Percentiles rank a stretch among this genome's conserved stretches.
Evolutionary conservation across 1,140 invertebrate genomes (phyloP).

Genomic region (Drosophila dunni): DNA sequence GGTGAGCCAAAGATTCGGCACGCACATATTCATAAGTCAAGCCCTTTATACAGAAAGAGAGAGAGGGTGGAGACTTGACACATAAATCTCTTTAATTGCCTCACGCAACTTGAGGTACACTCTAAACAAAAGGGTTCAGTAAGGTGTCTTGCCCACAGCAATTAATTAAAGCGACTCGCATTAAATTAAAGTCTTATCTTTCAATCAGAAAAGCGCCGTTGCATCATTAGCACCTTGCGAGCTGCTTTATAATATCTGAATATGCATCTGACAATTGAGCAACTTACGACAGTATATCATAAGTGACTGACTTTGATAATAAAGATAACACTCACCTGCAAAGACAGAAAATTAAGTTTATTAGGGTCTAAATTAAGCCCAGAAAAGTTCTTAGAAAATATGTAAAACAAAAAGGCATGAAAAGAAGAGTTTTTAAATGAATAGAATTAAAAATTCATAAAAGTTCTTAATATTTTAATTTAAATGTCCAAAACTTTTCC

Average conservation of each 20-base stretch:
- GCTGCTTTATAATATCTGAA: not conserved
- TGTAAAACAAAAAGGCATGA: not conserved
- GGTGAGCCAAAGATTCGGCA: conserved; percentile 15
- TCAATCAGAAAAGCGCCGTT: conserved; percentile 26
- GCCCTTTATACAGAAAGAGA: conserved; percentile 10
- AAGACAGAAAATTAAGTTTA: conserved; percentile 2
- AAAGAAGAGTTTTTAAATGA: not conserved
- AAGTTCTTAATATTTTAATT: not conserved
- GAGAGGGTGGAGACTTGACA: conserved; percentile 37
- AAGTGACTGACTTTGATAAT: not conserved
- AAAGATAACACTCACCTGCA: conserved; percentile 10
- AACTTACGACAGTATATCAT: conserved; percentile 11
- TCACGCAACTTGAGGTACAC: conserved; percentile 37
- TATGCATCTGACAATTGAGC: not conserved
- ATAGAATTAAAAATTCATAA: not conserved
- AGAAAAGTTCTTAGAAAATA: conserved; percentile 3
- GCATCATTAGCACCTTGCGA: conserved; percentile 35
- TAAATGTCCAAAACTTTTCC: not conserved
- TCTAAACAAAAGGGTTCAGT: conserved; percentile 9
- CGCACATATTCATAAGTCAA: conserved; percentile 21
- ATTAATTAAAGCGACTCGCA: conserved; percentile 49
- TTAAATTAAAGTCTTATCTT: conserved; percentile 42
- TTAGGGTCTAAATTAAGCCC: conserved; percentile 1
- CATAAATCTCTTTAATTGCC: conserved; percentile 59
- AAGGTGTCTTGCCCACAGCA: conserved; percentile 31